phyloP scores from a whole-genome alignment of 2,888 invertebrate genomes.

The Chrysotoxum bicinctum region DNA sequence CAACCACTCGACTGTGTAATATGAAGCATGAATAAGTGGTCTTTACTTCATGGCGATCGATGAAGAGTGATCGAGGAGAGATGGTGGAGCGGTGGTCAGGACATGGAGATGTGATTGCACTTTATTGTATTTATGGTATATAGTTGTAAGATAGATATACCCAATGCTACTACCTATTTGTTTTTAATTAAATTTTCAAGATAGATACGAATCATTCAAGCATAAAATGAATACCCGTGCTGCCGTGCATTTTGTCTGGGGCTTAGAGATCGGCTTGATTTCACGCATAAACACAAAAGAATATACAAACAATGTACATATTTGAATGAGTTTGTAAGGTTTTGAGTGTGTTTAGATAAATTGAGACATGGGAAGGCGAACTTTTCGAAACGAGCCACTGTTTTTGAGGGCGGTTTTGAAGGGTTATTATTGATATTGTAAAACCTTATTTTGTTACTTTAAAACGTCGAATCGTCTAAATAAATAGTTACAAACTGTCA shows the following conservation, averaged over 20 bases:
- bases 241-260: slow-evolving; percentile 60
- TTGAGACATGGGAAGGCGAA: not conserved
- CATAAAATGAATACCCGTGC: slow-evolving; percentile 65
- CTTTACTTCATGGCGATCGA: slow-evolving; percentile 11
- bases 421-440: accelerated
- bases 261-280: slow-evolving; percentile 56
- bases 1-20: slow-evolving; percentile 71
- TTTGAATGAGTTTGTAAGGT: not conserved
- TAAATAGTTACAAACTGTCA: not conserved
- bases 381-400: not conserved
- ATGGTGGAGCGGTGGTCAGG: not conserved
- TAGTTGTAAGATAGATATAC: slow-evolving; percentile 15
- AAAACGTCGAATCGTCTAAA: not conserved
- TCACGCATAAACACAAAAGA: slow-evolving; percentile 22
- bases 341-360: not conserved
- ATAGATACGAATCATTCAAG: slow-evolving; percentile 72
- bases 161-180: slow-evolving; percentile 72
- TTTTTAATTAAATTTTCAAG: slow-evolving; percentile 72
- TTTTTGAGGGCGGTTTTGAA: not conserved
- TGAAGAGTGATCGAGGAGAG: not conserved
- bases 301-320: not conserved
- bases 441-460: not conserved
- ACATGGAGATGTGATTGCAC: slow-evolving; percentile 58
- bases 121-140: slow-evolving; percentile 29
- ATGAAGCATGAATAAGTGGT: slow-evolving; percentile 69